These are phyloP conservation scores for Amitus sp. DNA, from an alignment of 2,888 invertebrate species.

Conservation along the genomic window DNA sequence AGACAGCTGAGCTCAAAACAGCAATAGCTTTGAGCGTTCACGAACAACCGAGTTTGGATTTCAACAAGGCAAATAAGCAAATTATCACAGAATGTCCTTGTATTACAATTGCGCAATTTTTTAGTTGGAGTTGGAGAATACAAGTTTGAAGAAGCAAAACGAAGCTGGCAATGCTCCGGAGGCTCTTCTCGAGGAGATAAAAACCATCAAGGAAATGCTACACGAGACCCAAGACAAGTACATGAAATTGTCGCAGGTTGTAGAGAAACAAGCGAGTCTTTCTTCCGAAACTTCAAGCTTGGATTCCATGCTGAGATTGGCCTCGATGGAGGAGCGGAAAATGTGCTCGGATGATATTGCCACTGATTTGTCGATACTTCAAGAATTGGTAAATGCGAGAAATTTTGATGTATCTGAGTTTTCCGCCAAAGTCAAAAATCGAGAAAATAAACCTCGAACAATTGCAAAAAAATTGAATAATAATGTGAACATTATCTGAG, in stretches of 20 bases:
- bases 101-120: neutral
- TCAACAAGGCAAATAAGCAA: neutral
- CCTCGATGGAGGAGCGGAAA: neutral
- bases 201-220: constrained; percentile 23
- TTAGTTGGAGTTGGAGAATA: neutral
- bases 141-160: neutral
- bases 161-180: neutral
- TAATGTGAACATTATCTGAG: no score
- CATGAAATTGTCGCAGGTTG: constrained; percentile 15
- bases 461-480: no score
- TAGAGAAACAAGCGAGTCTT: constrained; percentile 23
- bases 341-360: neutral
- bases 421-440: no score
- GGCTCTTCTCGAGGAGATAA: neutral
- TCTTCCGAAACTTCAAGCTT: constrained; percentile 23
- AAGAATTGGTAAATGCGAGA: neutral
- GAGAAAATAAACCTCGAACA: no score
- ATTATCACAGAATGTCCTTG: neutral
- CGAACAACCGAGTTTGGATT: constrained; percentile 2
- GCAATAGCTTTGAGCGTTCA: constrained; percentile 11
- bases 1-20: constrained; percentile 53
- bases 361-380: neutral
- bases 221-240: constrained; percentile 13
- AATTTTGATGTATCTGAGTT: no score
- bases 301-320: constrained; percentile 14